Conservation (phyloP, 1,140 invertebrate species). For the Riptortus pedestris region DNA sequence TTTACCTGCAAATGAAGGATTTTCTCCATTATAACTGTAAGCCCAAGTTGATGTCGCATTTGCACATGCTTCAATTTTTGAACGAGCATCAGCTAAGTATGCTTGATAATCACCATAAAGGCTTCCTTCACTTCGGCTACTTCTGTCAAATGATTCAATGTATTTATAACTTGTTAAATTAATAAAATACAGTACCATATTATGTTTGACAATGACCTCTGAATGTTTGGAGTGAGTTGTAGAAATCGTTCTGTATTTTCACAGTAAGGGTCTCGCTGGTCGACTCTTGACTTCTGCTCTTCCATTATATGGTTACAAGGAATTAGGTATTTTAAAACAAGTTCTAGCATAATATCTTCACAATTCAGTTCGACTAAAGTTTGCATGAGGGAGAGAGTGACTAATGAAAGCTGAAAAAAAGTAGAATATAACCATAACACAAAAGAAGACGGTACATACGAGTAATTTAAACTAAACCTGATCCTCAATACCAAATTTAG, state of each 20-base stretch:
- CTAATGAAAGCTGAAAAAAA: slow-evolving; percentile 67
- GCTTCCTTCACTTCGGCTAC: slow-evolving; percentile 37
- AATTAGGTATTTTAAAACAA: slow-evolving; percentile 76
- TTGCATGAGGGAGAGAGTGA: slow-evolving; percentile 81
- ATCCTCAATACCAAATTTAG: no score
- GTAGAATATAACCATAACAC: slow-evolving; percentile 31
- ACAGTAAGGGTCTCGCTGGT: slow-evolving; percentile 68
- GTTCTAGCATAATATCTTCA: slow-evolving; percentile 92
- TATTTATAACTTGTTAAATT: not conserved
- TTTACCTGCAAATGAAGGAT: slow-evolving; percentile 36
- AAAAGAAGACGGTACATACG: no score
- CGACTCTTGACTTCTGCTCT: slow-evolving; percentile 61
- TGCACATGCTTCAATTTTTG: slow-evolving; percentile 59
- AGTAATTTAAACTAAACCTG: no score
- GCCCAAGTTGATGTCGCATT: slow-evolving; percentile 67
- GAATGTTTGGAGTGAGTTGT: slow-evolving; percentile 54
- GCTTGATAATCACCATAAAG: slow-evolving; percentile 70
- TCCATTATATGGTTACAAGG: slow-evolving; percentile 86
- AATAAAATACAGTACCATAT: not conserved
- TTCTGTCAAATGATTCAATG: slow-evolving; percentile 17
- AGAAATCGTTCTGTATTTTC: slow-evolving; percentile 75
- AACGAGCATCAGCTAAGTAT: slow-evolving; percentile 69
- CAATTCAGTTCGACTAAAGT: slow-evolving; percentile 86
- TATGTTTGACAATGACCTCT: slow-evolving; percentile 26
- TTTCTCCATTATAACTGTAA: slow-evolving; percentile 58